Percentiles rank a stretch among this genome's conserved stretches.
Evolutionary conservation across 2,797 vertebrate genomes (phyloP).

Genomic region (Sibirionetta formosa): DNA sequence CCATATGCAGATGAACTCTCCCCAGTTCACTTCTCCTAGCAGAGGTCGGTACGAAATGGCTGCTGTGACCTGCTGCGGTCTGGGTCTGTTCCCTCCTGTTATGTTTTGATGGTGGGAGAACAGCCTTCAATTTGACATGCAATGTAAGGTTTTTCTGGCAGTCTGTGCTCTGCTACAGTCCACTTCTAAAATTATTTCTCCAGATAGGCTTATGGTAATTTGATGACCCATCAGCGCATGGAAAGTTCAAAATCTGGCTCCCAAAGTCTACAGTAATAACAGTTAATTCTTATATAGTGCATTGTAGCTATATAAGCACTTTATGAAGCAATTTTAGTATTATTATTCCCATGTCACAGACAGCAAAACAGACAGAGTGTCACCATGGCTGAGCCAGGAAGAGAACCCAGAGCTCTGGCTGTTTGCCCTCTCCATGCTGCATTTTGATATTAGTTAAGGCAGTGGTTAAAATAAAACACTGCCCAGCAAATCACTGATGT

Average conservation of each 20-base stretch:
- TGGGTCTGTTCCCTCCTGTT: neutral
- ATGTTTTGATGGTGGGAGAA: neutral
- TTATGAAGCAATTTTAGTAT: neutral
- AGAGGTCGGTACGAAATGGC: neutral
- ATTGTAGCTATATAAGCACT: neutral
- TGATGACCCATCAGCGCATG: neutral
- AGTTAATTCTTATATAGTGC: neutral
- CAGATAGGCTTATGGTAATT: neutral
- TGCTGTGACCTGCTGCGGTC: neutral
- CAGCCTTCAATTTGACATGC: neutral
- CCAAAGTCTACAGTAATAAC: neutral
- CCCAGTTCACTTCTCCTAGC: neutral
- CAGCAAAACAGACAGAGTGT: neutral
- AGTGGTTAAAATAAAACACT: neutral
- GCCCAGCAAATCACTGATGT: neutral
- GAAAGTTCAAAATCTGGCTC: conserved; percentile 2
- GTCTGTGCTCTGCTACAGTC: neutral
- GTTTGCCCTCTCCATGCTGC: neutral
- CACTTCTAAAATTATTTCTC: neutral
- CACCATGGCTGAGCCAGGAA: rapidly evolving
- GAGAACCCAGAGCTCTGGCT: neutral
- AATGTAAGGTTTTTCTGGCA: neutral
- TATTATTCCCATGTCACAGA: neutral
- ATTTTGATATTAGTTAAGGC: neutral
- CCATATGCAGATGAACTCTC: neutral